Conservation (phyloP, 1,140 invertebrate genomes). For the Drosophila orosa region DNA sequence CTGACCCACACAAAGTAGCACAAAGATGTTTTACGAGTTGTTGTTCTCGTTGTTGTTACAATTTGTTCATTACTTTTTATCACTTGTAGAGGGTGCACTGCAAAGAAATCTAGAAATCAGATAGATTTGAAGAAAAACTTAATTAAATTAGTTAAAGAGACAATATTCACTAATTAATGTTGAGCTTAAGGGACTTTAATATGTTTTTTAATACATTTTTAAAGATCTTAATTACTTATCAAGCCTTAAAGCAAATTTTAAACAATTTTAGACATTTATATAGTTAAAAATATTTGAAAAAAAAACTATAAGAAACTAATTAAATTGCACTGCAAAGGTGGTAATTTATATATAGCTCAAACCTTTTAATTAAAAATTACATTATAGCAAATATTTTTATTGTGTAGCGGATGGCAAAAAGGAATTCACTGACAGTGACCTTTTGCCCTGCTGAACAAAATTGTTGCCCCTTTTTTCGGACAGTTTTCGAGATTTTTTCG, state of each 20-base stretch:
- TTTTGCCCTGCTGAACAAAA: conserved; percentile 64
- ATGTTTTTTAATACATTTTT: not conserved
- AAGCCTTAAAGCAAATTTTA: no score
- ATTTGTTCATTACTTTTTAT: conserved; percentile 83
- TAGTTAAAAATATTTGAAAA: no score
- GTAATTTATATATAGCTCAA: no score
- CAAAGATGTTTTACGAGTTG: conserved; percentile 75
- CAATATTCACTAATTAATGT: not conserved
- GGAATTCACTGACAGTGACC: conserved; percentile 30
- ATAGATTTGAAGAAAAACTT: not conserved
- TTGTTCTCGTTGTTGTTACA: conserved; percentile 62
- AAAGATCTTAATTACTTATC: no score
- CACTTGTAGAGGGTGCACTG: conserved; percentile 46
- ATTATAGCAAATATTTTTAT: not conserved
- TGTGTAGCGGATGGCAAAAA: not conserved
- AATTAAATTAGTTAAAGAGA: not conserved
- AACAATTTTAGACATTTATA: no score
- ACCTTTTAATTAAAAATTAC: no score
- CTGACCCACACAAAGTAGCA: conserved; percentile 80
- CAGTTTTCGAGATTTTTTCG: conserved; percentile 4
- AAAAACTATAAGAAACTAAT: not conserved
- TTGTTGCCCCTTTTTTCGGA: conserved; percentile 71
- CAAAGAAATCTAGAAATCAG: not conserved
- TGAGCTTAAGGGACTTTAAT: not conserved
- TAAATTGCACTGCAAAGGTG: not conserved